A percentile compares a stretch with the other conserved stretches of the same genome.
Evolutionary conservation across 2,888 invertebrate genomes (phyloP).

Genomic region (Molorchus minor): DNA sequence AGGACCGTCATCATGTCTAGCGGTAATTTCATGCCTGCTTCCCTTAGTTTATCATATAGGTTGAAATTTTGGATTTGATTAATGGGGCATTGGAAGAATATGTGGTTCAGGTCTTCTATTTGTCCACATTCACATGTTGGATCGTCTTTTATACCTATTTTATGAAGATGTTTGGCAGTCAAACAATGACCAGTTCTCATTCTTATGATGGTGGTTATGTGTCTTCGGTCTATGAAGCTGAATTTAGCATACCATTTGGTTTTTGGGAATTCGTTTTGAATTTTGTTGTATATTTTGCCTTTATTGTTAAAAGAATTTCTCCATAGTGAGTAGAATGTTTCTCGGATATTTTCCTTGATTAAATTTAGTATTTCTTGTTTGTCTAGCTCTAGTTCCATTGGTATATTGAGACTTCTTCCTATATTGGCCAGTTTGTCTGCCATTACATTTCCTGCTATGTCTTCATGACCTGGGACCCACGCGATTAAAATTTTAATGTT

Average conservation of each 20-base stretch:
- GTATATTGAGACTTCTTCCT: conserved; percentile 8
- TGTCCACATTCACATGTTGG: conserved; percentile 12
- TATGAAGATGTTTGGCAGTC: not conserved
- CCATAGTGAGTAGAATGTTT: not conserved
- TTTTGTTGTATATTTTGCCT: not conserved
- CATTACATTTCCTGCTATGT: conserved; percentile 6
- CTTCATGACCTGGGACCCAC: conserved; percentile 15
- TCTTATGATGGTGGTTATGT: conserved; percentile 16
- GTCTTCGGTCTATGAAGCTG: no score
- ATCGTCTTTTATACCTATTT: not conserved
- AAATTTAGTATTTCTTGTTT: not conserved
- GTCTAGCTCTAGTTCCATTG: not conserved
- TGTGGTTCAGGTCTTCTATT: not conserved
- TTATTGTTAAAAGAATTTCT: not conserved
- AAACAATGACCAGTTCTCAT: conserved; percentile 23
- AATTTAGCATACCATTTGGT: not conserved
- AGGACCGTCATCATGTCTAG: no score
- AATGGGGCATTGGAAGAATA: no score
- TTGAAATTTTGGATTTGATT: no score
- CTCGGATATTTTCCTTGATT: not conserved
- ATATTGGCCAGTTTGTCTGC: conserved; percentile 18
- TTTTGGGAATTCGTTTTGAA: conserved; percentile 1
- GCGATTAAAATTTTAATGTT: conserved; percentile 3
- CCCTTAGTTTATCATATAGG: no score
- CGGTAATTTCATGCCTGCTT: no score